phyloP scores from a whole-genome alignment of 2,888 invertebrate genomes.

The Lissocephala sabroskyi region DNA sequence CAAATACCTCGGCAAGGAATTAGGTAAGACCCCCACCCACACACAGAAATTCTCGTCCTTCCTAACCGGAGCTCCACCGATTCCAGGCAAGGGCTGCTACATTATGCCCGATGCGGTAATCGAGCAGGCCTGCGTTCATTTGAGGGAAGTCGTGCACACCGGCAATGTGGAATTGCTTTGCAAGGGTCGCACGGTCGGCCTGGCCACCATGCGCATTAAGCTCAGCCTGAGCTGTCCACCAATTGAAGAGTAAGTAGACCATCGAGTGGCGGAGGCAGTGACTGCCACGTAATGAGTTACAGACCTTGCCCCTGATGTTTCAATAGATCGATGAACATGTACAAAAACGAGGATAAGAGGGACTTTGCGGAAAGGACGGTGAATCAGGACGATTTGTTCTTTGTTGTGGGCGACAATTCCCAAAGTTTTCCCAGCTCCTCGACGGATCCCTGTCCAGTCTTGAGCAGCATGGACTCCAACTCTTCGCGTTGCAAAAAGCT shows the following conservation, averaged over 20 bases:
- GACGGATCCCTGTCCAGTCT: constrained; percentile 32
- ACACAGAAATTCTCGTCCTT: not conserved
- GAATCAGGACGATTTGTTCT: constrained; percentile 9
- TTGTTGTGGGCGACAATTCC: not conserved
- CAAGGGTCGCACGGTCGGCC: constrained; percentile 44
- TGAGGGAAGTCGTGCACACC: constrained; percentile 25
- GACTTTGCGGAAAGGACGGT: constrained; percentile 1
- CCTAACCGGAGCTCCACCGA: not conserved
- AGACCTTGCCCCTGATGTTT: constrained; percentile 22
- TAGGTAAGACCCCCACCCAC: constrained; percentile 21
- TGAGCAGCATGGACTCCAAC: constrained; percentile 4
- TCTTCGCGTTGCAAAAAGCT: not conserved
- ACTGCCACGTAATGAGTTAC: constrained; percentile 26
- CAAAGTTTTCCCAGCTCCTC: constrained; percentile 16
- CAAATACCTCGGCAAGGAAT: constrained; percentile 32
- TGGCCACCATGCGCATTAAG: constrained; percentile 24
- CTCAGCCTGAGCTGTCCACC: constrained; percentile 29
- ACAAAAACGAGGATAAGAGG: not conserved
- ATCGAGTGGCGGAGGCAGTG: constrained; percentile 20
- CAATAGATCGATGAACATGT: constrained; percentile 30
- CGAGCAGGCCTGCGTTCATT: constrained; percentile 15
- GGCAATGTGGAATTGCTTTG: constrained; percentile 43
- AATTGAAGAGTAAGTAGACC: constrained; percentile 43
- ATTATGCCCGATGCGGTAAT: constrained; percentile 29
- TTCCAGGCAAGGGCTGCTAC: constrained; percentile 34